phyloP scores from a whole-genome alignment of 2,797 vertebrate species.

The Sorex maritimensis region DNA sequence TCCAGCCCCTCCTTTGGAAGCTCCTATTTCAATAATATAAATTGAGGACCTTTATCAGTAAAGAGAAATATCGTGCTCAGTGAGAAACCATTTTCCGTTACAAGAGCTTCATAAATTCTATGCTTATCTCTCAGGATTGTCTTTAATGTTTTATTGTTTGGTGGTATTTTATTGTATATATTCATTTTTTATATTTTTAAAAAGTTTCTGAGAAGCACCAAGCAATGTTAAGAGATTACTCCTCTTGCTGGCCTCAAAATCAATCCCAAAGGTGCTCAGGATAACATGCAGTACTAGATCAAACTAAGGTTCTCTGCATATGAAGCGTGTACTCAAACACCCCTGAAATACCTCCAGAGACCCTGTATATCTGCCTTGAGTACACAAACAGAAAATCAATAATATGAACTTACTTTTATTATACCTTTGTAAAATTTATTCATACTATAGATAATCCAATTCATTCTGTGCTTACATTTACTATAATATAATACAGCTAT shows the following conservation, averaged over 20 bases:
- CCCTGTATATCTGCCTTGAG: neutral
- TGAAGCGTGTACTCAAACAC: too few species aligned
- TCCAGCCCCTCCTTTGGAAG: neutral
- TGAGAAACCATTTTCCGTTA: neutral
- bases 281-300: too few species aligned
- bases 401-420: neutral
- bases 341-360: too few species aligned
- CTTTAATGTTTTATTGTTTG: neutral
- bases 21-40: neutral
- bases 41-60: slow-evolving; percentile 5
- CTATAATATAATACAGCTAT: too few species aligned
- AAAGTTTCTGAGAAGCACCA: too few species aligned
- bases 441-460: neutral
- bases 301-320: too few species aligned
- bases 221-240: too few species aligned
- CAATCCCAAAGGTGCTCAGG: too few species aligned
- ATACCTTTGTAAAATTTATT: neutral
- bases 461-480: neutral
- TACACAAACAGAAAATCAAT: neutral
- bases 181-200: neutral
- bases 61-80: slow-evolving; percentile 10
- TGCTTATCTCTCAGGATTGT: neutral
- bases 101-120: slow-evolving; percentile 1
- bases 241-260: too few species aligned
- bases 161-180: neutral